Percentiles rank a stretch among this genome's conserved stretches.
These are phyloP conservation scores for Procambarus virginalis DNA, from an alignment of 1,140 invertebrate genomes.

Conservation along the genomic window DNA sequence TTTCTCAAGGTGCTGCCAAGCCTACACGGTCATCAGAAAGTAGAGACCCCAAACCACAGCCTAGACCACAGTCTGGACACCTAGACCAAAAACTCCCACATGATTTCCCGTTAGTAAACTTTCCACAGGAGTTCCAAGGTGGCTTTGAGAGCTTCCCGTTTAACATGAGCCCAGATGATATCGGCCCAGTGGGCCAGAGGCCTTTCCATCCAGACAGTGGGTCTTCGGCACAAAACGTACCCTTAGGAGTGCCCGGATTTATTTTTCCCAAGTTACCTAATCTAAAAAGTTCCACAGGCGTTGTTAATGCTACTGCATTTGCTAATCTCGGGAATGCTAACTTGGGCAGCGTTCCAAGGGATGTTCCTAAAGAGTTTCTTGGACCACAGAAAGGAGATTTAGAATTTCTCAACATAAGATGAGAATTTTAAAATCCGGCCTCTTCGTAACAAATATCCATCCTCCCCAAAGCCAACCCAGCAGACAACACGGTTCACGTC, in stretches of 20 bases:
- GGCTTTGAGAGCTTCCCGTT: constrained; percentile 52
- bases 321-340: constrained; percentile 10
- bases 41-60: not conserved
- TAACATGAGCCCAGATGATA: constrained; percentile 1
- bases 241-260: constrained; percentile 54
- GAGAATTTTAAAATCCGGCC: not conserved
- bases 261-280: constrained; percentile 55
- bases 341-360: not conserved
- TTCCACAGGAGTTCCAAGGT: constrained; percentile 28
- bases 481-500: not conserved
- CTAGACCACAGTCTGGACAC: constrained; percentile 3
- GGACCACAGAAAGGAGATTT: not conserved
- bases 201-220: not conserved
- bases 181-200: not conserved
- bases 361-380: not conserved
- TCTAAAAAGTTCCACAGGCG: constrained; percentile 34
- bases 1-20: not conserved
- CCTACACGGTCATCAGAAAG: not conserved
- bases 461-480: not conserved
- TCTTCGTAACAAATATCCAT: constrained; percentile 31
- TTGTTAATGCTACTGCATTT: constrained; percentile 55
- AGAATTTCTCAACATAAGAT: not conserved
- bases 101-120: constrained; percentile 22
- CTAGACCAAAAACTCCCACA: constrained; percentile 18
- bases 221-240: constrained; percentile 14